Base-by-base conservation (phyloP, 2,888 invertebrate genomes). In the Caenorhabditis parvicauda region DNA sequence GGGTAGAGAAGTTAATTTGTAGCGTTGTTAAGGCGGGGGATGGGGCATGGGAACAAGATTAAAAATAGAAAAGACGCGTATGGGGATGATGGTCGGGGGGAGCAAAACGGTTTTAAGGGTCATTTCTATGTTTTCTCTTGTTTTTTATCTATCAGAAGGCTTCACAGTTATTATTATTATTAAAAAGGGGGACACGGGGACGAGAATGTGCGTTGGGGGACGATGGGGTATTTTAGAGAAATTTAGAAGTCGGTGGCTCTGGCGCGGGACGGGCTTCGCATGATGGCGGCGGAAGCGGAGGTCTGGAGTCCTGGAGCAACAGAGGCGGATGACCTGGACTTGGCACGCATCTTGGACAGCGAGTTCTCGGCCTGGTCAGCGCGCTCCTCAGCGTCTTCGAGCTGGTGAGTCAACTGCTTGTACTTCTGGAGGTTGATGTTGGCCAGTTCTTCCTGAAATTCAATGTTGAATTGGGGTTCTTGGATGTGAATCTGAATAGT, bases 351-450 rank as follows among this genome's bases (percentile, higher is more conserved):
- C 74, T 84, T 84, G 47, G 81, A 76, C 49, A 85, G 75, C 27
- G 82, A 77, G 70, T 81, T 82, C 74, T 84, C 84, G 54, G 84
- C 83, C 46, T 77, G 67, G 64, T 84, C 84, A 55, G 84, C 84
- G 25, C 84, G 80, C 70, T 84, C 84, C 74, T 84, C 84, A 53
- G 84, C 83, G 64, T 84, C 84, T 63, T 84, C 84, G 55, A 85
- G 74, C 62, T 84, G 84, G 66, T 82, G 82, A 73, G 84, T 84
- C 27, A 83, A 81, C 76, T 85, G 85, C 70, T 84, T 82, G 82
- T 83, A 84, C 77, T 84, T 84, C 69, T 84, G 83, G 70, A 84
- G 79, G 78, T 84, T 85, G 51, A 83, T 77, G 67, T 83, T 84
- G 61, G 84, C 84, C 51, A 85, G 81, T 66, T 84, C 84, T 78